Evolutionary conservation across 2,888 invertebrate genomes (phyloP), one percentile per base, ranked within the genome.

Genomic region (Neria commutata): DNA sequence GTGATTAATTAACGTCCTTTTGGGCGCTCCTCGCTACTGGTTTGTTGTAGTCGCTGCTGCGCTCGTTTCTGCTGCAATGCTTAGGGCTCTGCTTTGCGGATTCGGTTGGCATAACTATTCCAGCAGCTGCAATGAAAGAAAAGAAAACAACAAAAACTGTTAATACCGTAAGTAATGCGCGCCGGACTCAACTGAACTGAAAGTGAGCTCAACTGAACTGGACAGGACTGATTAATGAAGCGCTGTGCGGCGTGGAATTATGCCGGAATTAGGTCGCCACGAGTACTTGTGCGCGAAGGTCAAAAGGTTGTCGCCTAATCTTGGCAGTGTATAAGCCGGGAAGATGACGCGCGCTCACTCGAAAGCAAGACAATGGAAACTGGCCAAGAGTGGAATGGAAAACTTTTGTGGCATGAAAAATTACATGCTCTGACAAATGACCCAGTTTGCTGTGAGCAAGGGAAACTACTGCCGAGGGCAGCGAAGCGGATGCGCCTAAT

Each of bases 1-100:
- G 64, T 74, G 74, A 74, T 74, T 74, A 74, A 74, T 77, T 71
- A 75, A 70, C 68, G 67, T 68, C 66, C 66, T 64, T 60, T 57
- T 57, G 56, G 64, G 61, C 58, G 52, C 63, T 65, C 62, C 63
- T 62, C 60, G 65, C 59, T 54, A 62, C 64, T 54, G 55, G 21
- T 45, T 54, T 45, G 47, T 37, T 57, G 53, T 8, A 19, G 40
- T 45, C 29, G 24, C 33, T 23, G 23, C 33, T 48, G 24, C 34
- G 54, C 48, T 40, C 51, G 6, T 40, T 49, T 42, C 25, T 53
- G 56, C 50, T 51, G 34, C 37, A 16, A 48, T 50, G 63, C 61
- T 62, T 54, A 59, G 48, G 57, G 58, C 54, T 57, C 55, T 60
- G 58, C 56, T 58, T 61, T 58, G 64, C 34, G 26, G 54, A 42